Percentiles rank a stretch among this genome's conserved stretches.
phyloP scores from a whole-genome alignment of 1,140 invertebrate species.

The Diorhabda elongata region DNA sequence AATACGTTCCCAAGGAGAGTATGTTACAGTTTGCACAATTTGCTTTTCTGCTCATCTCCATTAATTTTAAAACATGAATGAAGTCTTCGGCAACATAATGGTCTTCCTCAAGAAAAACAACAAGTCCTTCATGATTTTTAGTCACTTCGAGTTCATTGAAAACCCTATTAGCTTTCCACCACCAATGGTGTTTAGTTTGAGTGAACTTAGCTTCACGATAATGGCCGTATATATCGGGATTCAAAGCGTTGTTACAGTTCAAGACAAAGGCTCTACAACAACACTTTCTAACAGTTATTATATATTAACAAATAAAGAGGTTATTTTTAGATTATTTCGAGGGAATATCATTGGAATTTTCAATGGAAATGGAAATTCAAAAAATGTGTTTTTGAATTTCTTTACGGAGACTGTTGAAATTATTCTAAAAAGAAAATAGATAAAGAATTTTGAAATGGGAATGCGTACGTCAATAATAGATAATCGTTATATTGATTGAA shows the following conservation, averaged over 20 bases:
- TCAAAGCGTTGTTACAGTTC: constrained; percentile 85
- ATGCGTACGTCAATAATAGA: too few species aligned
- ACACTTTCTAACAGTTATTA: too few species aligned
- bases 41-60: constrained; percentile 68
- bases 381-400: too few species aligned
- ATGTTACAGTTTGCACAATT: constrained; percentile 87
- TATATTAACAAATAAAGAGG: too few species aligned
- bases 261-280: constrained; percentile 70
- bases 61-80: constrained; percentile 77
- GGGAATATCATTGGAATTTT: too few species aligned
- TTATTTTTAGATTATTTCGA: too few species aligned
- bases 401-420: too few species aligned
- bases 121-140: constrained; percentile 69
- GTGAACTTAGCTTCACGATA: constrained; percentile 95
- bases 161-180: constrained; percentile 93
- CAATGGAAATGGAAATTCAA: too few species aligned
- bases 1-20: constrained; percentile 88
- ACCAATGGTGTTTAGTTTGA: constrained; percentile 99
- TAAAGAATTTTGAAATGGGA: too few species aligned
- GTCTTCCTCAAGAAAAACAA: constrained; percentile 95
- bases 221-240: constrained; percentile 94
- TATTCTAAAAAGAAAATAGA: too few species aligned
- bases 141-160: constrained; percentile 75
- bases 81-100: constrained; percentile 97
- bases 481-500: too few species aligned